Conservation (phyloP, 1,140 invertebrate species). For the Listronotus bonariensis region DNA sequence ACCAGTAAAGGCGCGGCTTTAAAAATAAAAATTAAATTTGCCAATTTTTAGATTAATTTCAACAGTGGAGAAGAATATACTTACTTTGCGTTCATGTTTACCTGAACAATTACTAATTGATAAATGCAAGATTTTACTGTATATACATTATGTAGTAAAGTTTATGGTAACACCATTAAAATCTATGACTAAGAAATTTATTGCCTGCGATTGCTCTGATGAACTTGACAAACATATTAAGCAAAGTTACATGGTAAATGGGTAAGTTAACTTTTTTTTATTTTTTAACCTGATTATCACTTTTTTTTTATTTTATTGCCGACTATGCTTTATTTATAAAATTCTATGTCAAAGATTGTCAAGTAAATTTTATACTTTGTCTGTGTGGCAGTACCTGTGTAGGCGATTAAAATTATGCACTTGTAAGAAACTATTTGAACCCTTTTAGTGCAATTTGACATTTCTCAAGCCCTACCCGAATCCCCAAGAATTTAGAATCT, state of each 20-base stretch:
- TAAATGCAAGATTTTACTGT: slow-evolving; percentile 53
- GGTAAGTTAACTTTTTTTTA: slow-evolving; percentile 9
- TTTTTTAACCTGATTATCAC: no score
- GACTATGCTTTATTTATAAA: no score
- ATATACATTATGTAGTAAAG: slow-evolving; percentile 53
- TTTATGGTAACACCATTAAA: slow-evolving; percentile 55
- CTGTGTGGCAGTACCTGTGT: no score
- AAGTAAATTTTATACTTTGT: no score
- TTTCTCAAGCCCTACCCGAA: no score
- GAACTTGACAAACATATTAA: slow-evolving; percentile 50
- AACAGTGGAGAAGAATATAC: slow-evolving; percentile 14
- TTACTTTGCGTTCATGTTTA: slow-evolving; percentile 8
- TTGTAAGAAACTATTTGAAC: no score
- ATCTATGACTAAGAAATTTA: slow-evolving; percentile 51
- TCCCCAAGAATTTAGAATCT: no score
- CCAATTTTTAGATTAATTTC: slow-evolving; percentile 22
- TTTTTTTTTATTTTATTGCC: no score
- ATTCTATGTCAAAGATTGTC: no score
- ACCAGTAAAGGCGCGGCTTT: no score
- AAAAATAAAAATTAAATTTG: not conserved
- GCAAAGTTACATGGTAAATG: slow-evolving; percentile 22
- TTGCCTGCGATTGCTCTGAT: slow-evolving; percentile 48
- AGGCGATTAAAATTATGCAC: no score
- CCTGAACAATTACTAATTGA: slow-evolving; percentile 19
- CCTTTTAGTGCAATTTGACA: no score